Percentiles rank a stretch among this genome's conserved stretches.
These are phyloP conservation scores for Gryllus bimaculatus DNA, from an alignment of 1,140 invertebrate genomes.

Conservation along the genomic window DNA sequence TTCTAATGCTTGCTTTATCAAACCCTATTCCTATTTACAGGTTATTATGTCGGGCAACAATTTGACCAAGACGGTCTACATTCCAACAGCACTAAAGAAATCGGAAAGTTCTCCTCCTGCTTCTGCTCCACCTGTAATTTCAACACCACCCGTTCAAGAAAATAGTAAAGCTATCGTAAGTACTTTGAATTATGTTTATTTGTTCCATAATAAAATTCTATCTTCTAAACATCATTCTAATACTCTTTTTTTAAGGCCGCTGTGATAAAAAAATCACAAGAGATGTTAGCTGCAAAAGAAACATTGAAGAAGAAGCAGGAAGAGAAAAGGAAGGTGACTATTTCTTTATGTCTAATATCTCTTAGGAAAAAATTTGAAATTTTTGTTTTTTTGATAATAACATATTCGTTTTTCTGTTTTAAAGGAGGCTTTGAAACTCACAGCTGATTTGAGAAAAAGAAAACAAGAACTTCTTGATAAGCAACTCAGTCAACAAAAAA, in stretches of 20 bases:
- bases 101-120: neutral
- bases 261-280: constrained; percentile 44
- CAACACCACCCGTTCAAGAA: constrained; percentile 11
- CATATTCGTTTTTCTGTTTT: constrained; percentile 12
- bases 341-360: too few species aligned
- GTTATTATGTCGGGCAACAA: constrained; percentile 30
- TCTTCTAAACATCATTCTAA: neutral
- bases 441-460: constrained; percentile 60
- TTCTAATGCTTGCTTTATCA: too few species aligned
- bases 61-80: constrained; percentile 42
- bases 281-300: constrained; percentile 50
- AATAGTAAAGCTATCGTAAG: constrained; percentile 26
- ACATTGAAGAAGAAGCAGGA: constrained; percentile 53
- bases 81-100: constrained; percentile 34
- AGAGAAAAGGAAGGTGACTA: constrained; percentile 42
- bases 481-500: constrained; percentile 65
- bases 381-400: too few species aligned
- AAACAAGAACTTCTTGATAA: constrained; percentile 70
- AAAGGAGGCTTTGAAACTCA: constrained; percentile 57
- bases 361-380: too few species aligned
- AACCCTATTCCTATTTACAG: constrained; percentile 9
- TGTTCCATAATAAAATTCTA: neutral
- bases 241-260: neutral
- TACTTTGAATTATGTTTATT: neutral
- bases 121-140: neutral